phyloP scores from a whole-genome alignment of 2,888 invertebrate genomes.

The Ernsta delagoae region DNA sequence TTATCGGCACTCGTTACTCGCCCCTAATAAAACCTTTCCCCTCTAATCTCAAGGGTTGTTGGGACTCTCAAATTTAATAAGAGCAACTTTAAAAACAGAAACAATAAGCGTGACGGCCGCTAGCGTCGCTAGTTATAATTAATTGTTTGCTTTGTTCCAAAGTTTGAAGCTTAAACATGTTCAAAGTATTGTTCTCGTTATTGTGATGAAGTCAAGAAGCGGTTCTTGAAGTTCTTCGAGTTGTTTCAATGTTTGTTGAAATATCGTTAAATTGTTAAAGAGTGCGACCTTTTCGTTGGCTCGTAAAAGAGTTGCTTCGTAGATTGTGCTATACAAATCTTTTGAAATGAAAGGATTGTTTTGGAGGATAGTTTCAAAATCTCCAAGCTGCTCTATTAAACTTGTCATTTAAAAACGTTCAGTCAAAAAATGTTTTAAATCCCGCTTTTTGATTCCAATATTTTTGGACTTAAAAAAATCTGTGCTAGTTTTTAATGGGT shows the following conservation, averaged over 20 bases:
- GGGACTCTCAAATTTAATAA: constrained; percentile 77
- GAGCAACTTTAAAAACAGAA: constrained; percentile 78
- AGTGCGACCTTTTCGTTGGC: constrained; percentile 12
- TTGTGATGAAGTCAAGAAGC: constrained; percentile 34
- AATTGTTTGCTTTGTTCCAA: constrained; percentile 40
- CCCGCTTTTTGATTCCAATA: no score
- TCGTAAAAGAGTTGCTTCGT: constrained; percentile 5
- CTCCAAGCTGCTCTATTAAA: not conserved
- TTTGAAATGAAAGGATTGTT: not conserved
- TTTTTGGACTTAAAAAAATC: no score
- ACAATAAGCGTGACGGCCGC: constrained; percentile 56
- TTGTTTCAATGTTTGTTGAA: constrained; percentile 1
- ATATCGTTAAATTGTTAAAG: constrained; percentile 3
- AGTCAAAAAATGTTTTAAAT: no score
- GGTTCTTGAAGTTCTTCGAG: constrained; percentile 16
- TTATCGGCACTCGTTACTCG: constrained; percentile 82
- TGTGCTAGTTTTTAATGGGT: no score
- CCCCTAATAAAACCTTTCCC: constrained; percentile 81
- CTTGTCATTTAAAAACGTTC: no score
- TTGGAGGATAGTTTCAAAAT: not conserved
- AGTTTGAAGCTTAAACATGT: constrained; percentile 28
- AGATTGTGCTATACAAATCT: not conserved
- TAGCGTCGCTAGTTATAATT: constrained; percentile 37
- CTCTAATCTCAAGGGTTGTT: constrained; percentile 77
- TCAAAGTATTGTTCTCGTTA: constrained; percentile 32